Percentiles rank a stretch among this genome's conserved stretches.
These are phyloP conservation scores for Umimayanthus chanpuru DNA, from an alignment of 92 coral and sea anemone genomes.

Conservation along the genomic window DNA sequence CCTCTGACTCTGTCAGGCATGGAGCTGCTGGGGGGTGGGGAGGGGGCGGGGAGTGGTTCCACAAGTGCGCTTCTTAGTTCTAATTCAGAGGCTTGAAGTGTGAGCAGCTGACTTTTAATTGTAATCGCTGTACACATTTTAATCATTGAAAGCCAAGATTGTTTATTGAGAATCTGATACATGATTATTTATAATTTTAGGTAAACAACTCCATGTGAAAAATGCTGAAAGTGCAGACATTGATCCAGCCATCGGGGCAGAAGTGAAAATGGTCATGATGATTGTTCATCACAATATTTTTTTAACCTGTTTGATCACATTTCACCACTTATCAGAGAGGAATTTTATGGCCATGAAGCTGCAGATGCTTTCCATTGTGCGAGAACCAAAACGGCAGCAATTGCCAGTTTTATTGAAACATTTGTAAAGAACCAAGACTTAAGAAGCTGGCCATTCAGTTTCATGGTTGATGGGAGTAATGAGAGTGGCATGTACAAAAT, in stretches of 20 bases:
- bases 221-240: conserved; percentile 28
- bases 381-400: conserved; percentile 45
- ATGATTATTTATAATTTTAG: conserved; percentile 19
- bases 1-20: conserved; percentile 17
- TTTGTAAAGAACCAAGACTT: conserved; percentile 23
- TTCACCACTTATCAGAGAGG: conserved; percentile 47
- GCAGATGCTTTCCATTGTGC: conserved; percentile 42
- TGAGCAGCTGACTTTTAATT: conserved; percentile 20
- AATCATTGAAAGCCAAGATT: conserved; percentile 16
- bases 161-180: conserved; percentile 12
- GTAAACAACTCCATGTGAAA: conserved; percentile 22
- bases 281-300: conserved; percentile 59
- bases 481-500: conserved; percentile 51
- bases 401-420: conserved; percentile 45
- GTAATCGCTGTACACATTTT: conserved; percentile 21
- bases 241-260: conserved; percentile 51
- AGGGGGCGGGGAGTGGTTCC: conserved; percentile 15
- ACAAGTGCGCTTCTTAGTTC: conserved; percentile 22
- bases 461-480: conserved; percentile 53
- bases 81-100: conserved; percentile 21
- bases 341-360: conserved; percentile 46
- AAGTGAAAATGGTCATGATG: conserved; percentile 59
- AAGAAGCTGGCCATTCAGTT: conserved; percentile 50
- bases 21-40: conserved; percentile 27
- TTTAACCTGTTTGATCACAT: conserved; percentile 63